phyloP scores from a whole-genome alignment of 2,113 vertebrate genomes.

The Caranx melampygus region DNA sequence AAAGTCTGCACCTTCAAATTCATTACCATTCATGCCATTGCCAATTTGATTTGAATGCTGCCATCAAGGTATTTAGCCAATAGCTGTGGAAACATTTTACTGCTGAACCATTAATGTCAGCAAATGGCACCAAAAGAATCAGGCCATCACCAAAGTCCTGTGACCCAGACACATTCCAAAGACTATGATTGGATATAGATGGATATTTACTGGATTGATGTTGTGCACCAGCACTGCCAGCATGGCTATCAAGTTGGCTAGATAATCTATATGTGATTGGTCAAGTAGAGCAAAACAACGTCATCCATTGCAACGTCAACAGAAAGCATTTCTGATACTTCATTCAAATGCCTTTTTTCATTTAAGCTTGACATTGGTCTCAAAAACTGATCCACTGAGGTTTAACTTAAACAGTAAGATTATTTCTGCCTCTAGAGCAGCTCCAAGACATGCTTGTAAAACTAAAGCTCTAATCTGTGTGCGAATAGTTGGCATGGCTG shows the following conservation, averaged over 20 bases:
- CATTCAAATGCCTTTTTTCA: not conserved
- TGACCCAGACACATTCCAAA: not conserved
- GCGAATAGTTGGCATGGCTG: slow-evolving; percentile 12
- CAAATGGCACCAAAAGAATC: not conserved
- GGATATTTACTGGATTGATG: not conserved
- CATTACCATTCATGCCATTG: too few relatives aligned
- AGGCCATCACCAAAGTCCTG: not conserved
- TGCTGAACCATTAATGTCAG: not conserved
- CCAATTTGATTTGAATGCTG: too few relatives aligned
- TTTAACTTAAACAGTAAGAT: slow-evolving; percentile 38
- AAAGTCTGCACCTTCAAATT: too few relatives aligned
- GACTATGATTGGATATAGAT: not conserved
- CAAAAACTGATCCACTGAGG: slow-evolving; percentile 30
- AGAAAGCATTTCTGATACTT: not conserved
- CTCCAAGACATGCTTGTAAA: slow-evolving; percentile 43
- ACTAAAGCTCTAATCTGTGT: slow-evolving; percentile 54
- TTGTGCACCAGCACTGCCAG: not conserved
- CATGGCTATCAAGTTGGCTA: not conserved
- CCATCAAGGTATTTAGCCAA: too few relatives aligned
- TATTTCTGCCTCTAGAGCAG: slow-evolving; percentile 40
- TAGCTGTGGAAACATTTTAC: not conserved
- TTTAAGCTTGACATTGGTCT: slow-evolving; percentile 20
- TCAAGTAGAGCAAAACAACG: not conserved
- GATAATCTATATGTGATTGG: not conserved
- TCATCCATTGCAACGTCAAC: not conserved